Conservation (phyloP, 1,140 invertebrate genomes). For the Eufriesea mexicana region DNA sequence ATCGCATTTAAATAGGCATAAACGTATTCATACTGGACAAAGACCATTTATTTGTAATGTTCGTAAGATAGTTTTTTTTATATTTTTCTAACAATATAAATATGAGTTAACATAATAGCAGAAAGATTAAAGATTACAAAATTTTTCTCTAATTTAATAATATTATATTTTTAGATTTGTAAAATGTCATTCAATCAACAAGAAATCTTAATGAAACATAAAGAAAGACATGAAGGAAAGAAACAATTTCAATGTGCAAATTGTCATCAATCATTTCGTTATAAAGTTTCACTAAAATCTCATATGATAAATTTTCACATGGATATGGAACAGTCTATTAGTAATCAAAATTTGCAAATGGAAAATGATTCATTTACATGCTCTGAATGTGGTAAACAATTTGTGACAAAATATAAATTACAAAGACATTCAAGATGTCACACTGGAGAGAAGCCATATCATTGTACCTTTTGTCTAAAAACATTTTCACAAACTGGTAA, state of each 20-base stretch:
- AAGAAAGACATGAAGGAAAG: slow-evolving; percentile 82
- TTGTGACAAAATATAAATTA: slow-evolving; percentile 81
- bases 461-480: slow-evolving; percentile 82
- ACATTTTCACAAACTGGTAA: slow-evolving; percentile 85
- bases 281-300: slow-evolving; percentile 79
- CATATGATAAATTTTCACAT: slow-evolving; percentile 79
- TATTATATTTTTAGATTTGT: slow-evolving; percentile 81
- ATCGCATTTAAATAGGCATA: slow-evolving; percentile 79
- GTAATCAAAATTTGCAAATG: slow-evolving; percentile 49
- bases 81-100: not conserved
- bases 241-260: slow-evolving; percentile 84
- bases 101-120: not conserved
- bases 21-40: slow-evolving; percentile 77
- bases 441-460: slow-evolving; percentile 83
- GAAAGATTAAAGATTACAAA: not conserved
- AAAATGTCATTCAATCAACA: slow-evolving; percentile 85
- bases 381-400: slow-evolving; percentile 80
- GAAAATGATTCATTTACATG: slow-evolving; percentile 69
- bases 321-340: slow-evolving; percentile 59
- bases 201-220: slow-evolving; percentile 83
- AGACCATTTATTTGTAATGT: slow-evolving; percentile 78
- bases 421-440: slow-evolving; percentile 80
- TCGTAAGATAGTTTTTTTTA: slow-evolving; percentile 62
- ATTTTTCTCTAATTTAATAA: too few relatives aligned
- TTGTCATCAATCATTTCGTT: slow-evolving; percentile 82